phyloP scores from a whole-genome alignment of 2,888 invertebrate genomes.

The Lithophane leautieri region DNA sequence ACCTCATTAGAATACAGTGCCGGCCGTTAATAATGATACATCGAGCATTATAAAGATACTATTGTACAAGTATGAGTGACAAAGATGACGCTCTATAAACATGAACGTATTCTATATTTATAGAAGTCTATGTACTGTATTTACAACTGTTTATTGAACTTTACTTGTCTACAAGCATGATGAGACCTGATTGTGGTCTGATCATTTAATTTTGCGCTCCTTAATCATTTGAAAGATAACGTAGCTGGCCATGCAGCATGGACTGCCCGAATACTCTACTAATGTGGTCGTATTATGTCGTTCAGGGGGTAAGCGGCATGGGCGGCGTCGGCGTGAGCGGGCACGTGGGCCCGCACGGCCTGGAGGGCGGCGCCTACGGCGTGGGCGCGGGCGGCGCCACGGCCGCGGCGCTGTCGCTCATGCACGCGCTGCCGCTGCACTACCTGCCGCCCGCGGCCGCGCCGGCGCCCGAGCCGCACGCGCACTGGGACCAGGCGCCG shows the following conservation, averaged over 20 bases:
- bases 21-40: not conserved
- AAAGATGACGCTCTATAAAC: not conserved
- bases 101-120: not conserved
- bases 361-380: slow-evolving; percentile 62
- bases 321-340: slow-evolving; percentile 61
- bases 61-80: not conserved
- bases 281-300: not conserved
- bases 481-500: slow-evolving; percentile 80
- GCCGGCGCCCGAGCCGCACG: slow-evolving; percentile 74
- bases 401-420: slow-evolving; percentile 81
- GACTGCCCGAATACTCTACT: not conserved
- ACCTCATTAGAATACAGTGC: not conserved
- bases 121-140: not conserved
- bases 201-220: not conserved
- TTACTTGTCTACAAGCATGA: not conserved
- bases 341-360: slow-evolving; percentile 60
- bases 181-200: not conserved
- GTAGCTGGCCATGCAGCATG: not conserved
- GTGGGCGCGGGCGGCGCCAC: slow-evolving; percentile 71
- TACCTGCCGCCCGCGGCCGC: slow-evolving; percentile 82
- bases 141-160: not conserved
- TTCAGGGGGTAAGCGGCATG: slow-evolving; percentile 73
- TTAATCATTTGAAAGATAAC: not conserved
- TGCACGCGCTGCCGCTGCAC: slow-evolving; percentile 87
- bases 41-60: not conserved